Evolutionary conservation across 2,797 vertebrate genomes (phyloP), one percentile per base, ranked within the genome.

Genomic region (Simalia tracyae): DNA sequence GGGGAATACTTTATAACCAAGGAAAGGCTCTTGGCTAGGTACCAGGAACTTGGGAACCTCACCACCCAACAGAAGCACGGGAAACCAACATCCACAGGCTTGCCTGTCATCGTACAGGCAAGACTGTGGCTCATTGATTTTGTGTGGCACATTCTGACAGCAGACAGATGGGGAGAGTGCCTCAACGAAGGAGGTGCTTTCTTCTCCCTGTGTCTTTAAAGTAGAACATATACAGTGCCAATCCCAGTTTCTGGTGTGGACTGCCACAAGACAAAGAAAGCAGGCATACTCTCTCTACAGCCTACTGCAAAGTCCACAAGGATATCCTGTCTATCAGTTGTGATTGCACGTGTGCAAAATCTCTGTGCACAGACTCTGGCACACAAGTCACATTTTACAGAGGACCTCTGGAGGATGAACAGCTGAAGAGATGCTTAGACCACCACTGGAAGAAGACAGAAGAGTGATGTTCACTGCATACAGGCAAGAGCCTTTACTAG

Each of bases 1-100:
- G 59, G 46, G 89, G 72, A 88, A 86, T 85, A 76, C 85, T 90
- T 92, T 57, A 28, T 76, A 85, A 90, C 86, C 46, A 56, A 76
- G 36, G 66, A 64, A 46, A 84, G 61, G 61, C 42, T 61, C 54
- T 84, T 28, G 54, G 36, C 10, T 2, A 63, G 28, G 60, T 14
- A 56, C 22, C 42, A 15, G 17, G 9, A 57, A 59, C 54, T 22
- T 28, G 28, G 54, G 26, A 91, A n/a, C 42, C 63, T n/a, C 42
- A 87, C 72, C 68, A 72, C 28, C 31, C 90, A 31, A 56, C 54
- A 84, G 87, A 81, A 63, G 8, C 31, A 1, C 26, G 56, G 66
- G 36, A 2, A 66, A 89, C 3, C 31, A 50, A 28, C 50, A 64
- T 42, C 24, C 42, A 64, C 7, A 28, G 22, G 46, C 15, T 9